Conservation (phyloP, 2,888 invertebrate genomes). For the Pachycephus smyrnensis region DNA sequence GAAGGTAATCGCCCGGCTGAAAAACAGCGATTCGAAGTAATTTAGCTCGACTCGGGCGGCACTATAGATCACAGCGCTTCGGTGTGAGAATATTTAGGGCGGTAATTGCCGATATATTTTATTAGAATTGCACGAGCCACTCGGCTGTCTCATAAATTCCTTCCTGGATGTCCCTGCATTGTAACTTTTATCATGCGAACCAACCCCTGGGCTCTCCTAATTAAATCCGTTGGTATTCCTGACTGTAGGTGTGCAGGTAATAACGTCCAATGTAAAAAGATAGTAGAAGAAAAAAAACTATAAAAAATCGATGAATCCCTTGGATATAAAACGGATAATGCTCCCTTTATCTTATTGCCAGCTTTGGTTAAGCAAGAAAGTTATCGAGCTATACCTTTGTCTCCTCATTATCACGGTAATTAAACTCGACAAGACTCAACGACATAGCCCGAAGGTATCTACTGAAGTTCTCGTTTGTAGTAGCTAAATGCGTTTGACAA, state of each 20-base stretch:
- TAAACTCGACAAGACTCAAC: slow-evolving; percentile 58
- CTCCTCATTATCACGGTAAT: slow-evolving; percentile 48
- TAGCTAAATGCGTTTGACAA: slow-evolving; percentile 66
- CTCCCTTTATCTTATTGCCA: background rate
- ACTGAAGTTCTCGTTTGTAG: slow-evolving; percentile 63
- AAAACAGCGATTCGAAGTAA: slow-evolving; percentile 64
- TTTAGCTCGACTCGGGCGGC: slow-evolving; percentile 48
- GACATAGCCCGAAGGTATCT: slow-evolving; percentile 53
- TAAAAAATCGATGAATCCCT: background rate
- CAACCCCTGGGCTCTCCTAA: slow-evolving; percentile 48
- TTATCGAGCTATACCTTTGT: slow-evolving; percentile 12
- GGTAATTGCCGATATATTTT: slow-evolving; percentile 66
- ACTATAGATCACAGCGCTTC: slow-evolving; percentile 61
- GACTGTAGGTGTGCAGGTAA: background rate
- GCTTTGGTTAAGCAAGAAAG: background rate
- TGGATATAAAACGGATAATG: background rate
- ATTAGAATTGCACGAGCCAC: slow-evolving; percentile 55
- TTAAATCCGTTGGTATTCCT: slow-evolving; percentile 47
- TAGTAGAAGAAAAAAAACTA: background rate
- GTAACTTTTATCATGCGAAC: slow-evolving; percentile 42
- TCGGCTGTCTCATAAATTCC: slow-evolving; percentile 61
- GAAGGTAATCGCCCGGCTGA: slow-evolving; percentile 40
- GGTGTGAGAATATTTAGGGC: slow-evolving; percentile 65
- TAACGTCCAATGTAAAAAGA: background rate
- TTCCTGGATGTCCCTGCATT: slow-evolving; percentile 60